Evolutionary conservation across 2,888 invertebrate genomes (phyloP), one percentile per base, ranked within the genome.

Genomic region (Erebia aethiops): DNA sequence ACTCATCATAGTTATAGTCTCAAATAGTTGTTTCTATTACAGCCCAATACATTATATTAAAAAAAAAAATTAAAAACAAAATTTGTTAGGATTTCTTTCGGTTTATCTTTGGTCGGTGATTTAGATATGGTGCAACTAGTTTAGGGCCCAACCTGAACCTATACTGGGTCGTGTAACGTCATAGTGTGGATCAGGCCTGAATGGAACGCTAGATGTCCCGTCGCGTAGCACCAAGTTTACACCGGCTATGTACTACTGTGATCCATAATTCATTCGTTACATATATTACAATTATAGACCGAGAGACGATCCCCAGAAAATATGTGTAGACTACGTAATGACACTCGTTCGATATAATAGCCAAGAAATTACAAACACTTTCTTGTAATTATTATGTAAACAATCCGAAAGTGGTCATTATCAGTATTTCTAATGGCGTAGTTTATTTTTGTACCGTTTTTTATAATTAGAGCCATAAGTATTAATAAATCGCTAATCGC

Each of bases 201-300:
- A 89, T 83, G 87, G 87, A 83, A 80, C 80, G 79, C 73, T 69
- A 71, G 71, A 75, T 72, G 67, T 75, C 77, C 77, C 77, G 77
- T 74, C 78, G 75, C 76, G 75, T 71, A 75, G 89, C 90, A 90
- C 89, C 90, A 87, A 85, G 81, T 83, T 81, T 75, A 78, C 78
- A 79, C 75, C 73, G 76, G 79, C 82, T 82, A 85, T 81, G 82
- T 81, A 83, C 86, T 84, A 83, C 83, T 84, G 86, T 83, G 84
- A 83, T 88, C 89, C 91, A 87, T 88, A 84, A 83, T 88, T 88
- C 91, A 87, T 88, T 86, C 87, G 80, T 84, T 87, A 87, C 85
- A 89, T 89, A 91, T 91, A 89, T 87, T 91, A 92, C 91, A 91
- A 89, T 88, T 26, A 21, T 61, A 67, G 60, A 18, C 52, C 60